Base-by-base conservation (phyloP, 2,888 invertebrate genomes). In the Parnassius orleans region DNA sequence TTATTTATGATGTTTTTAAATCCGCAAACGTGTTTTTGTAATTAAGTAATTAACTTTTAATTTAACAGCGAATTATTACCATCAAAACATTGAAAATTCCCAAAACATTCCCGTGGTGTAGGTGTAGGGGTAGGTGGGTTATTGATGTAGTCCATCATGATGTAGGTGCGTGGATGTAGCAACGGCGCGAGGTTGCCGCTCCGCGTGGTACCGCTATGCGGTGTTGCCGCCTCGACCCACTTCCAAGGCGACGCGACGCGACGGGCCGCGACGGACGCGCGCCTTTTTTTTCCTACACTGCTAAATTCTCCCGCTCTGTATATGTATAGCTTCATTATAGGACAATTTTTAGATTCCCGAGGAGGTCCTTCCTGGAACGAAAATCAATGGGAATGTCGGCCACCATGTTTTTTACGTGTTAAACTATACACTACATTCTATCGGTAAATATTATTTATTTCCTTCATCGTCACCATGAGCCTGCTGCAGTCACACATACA, bases 141-240 rank as follows among this genome's bases (percentile, higher is more conserved):
- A 71, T 71, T 66, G 68, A 68, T 65, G 74, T 69, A 24, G 24
- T 33, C 33, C 33, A 33, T 33, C 33, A 33, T 66, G 68, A 68
- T 65, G 74, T 69, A 68, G 66, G 68, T 70, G 69, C 56, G 51
- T 51, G 65, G 63, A 65, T 44, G 67, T 66, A 71, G 69, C 73
- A 71, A 69, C 70, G 63, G 53, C 67, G 69, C 68, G 71, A 72
- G 72, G 84, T 82, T 84, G 86, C 85, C 86, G 80, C 77, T 74
- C 79, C 77, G 79, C 53, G 73, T 79, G 78, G 80, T 79, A 81
- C 83, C 84, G 80, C 74, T 81, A 72, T 58, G 86, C 84, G 83
- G 74, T 75, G 89, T 86, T 88, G 89, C 86, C 89, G 73, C 65
- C 68, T 72, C 83, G 84, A 68, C 72, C 72, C 71, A 72, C 71